These are phyloP conservation scores for Pelecanoides urinatrix DNA, from an alignment of 2,113 vertebrate species.

Conservation along the genomic window DNA sequence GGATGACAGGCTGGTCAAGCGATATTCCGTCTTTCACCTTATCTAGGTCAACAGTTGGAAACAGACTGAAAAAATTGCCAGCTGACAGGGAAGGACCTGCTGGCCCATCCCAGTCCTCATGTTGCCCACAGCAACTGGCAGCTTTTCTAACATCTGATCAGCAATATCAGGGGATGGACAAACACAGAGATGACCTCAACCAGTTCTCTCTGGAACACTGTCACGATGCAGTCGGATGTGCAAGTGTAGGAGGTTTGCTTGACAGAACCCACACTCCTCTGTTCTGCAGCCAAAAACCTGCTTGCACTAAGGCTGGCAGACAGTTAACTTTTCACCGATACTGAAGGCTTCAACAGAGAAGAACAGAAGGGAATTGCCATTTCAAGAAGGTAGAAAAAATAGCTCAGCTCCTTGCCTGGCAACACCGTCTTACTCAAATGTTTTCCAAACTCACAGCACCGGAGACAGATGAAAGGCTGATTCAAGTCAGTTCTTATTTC, in stretches of 20 bases:
- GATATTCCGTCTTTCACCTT: not conserved
- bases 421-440: not conserved
- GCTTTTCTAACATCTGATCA: not conserved
- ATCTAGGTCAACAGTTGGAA: conserved; percentile 21
- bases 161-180: not conserved
- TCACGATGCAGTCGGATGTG: not conserved
- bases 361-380: not conserved
- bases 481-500: not conserved
- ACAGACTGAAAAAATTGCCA: not conserved
- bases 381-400: not conserved
- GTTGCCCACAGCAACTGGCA: not conserved
- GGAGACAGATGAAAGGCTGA: not conserved
- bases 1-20: not conserved
- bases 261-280: not conserved
- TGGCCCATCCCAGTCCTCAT: not conserved
- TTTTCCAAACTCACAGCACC: not conserved
- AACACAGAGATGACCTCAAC: not conserved
- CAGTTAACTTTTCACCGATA: not conserved
- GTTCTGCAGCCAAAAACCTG: not conserved
- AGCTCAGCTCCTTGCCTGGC: not conserved
- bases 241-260: not conserved
- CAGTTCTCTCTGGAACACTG: not conserved
- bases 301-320: not conserved
- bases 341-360: not conserved
- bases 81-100: not conserved